Conservation (phyloP, 1,140 invertebrate genomes). For the Metopolophium dirhodum region DNA sequence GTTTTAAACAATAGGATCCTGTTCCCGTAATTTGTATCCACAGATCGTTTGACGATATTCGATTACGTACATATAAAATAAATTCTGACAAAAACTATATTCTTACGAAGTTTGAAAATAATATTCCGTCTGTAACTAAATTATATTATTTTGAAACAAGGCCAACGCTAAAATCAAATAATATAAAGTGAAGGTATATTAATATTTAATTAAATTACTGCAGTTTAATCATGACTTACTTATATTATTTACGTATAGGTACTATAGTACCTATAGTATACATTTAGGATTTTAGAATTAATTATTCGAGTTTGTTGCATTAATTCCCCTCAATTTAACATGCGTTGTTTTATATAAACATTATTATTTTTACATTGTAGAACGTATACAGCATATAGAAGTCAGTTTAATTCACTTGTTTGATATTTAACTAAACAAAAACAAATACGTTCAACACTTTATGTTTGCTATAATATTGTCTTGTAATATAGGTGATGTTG, state of each 20-base stretch:
- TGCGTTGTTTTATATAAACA: not conserved
- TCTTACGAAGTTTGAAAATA: not conserved
- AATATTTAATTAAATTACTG: not conserved
- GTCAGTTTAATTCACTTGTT: not conserved
- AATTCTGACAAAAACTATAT: not conserved
- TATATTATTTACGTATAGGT: not conserved
- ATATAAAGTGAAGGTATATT: not conserved
- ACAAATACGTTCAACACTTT: not conserved
- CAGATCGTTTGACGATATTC: not conserved
- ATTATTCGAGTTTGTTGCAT: not conserved
- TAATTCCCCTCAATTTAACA: not conserved
- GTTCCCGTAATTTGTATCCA: not conserved
- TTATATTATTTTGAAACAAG: not conserved
- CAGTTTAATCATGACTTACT: not conserved
- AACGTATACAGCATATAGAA: not conserved
- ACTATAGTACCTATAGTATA: too few species aligned
- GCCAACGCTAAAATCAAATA: not conserved
- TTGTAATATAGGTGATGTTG: not conserved
- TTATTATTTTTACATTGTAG: not conserved
- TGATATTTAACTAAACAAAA: not conserved
- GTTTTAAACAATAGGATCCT: not conserved
- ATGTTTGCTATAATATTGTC: not conserved
- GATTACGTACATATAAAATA: not conserved
- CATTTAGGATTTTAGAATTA: not conserved
- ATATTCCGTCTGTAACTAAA: not conserved